phyloP scores from a whole-genome alignment of 2,888 invertebrate genomes.

The Aricia artaxerxes region DNA sequence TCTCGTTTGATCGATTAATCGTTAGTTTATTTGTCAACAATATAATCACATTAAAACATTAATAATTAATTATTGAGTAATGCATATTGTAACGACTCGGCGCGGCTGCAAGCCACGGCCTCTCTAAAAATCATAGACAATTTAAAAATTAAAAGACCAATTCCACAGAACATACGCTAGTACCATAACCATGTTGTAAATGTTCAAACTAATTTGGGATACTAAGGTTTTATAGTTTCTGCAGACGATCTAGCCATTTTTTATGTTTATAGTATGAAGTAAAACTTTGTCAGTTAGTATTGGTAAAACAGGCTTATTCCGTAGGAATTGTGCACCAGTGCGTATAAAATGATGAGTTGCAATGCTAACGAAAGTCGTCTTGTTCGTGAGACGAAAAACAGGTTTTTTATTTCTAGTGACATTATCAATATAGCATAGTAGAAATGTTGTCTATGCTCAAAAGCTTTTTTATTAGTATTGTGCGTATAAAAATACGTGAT shows the following conservation, averaged over 20 bases:
- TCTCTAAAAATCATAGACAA: conserved; percentile 9
- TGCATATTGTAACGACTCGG: not conserved
- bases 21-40: not conserved
- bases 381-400: not conserved
- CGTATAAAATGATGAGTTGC: conserved; percentile 7
- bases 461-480: not conserved
- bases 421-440: not conserved
- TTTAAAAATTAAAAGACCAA: conserved; percentile 24
- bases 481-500: not conserved
- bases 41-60: conserved; percentile 17
- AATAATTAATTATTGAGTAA: conserved; percentile 6
- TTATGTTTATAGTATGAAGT: conserved; percentile 24
- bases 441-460: conserved; percentile 1
- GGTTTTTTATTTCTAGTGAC: not conserved
- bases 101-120: not conserved
- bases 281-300: conserved; percentile 28
- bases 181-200: conserved; percentile 28
- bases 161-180: not conserved
- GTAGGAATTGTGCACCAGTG: conserved; percentile 43
- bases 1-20: not conserved
- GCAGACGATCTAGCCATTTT: conserved; percentile 24
- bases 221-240: not conserved
- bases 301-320: conserved; percentile 29
- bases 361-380: not conserved
- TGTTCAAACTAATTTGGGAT: conserved; percentile 12